Evolutionary conservation across 2,888 invertebrate species (phyloP).

Genomic region (Dicroscelio sp.): DNA sequence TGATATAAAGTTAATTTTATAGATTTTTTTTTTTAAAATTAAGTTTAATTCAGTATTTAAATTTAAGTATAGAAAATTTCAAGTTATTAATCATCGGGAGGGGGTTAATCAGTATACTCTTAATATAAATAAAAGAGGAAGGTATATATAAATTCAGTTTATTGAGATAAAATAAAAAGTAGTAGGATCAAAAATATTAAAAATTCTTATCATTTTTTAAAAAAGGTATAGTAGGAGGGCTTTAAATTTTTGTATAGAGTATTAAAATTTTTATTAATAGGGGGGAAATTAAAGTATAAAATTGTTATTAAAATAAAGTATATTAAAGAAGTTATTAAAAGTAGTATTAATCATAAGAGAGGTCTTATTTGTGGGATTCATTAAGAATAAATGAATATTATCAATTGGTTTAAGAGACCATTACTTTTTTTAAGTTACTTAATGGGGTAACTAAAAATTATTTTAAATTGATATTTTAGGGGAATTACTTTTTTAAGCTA

Average conservation of each 20-base stretch:
- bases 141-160: constrained; percentile 92
- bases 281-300: not conserved
- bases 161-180: constrained; percentile 92
- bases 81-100: constrained; percentile 87
- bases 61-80: constrained; percentile 71
- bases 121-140: not conserved
- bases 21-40: constrained; percentile 91
- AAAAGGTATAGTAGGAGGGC: no score
- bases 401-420: no score
- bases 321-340: not conserved
- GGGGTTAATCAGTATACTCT: constrained; percentile 49
- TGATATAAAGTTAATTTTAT: constrained; percentile 92
- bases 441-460: no score
- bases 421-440: no score
- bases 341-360: constrained; percentile 14
- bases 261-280: constrained; percentile 40
- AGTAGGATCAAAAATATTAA: constrained; percentile 94
- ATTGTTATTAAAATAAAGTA: constrained; percentile 1
- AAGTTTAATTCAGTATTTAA: constrained; percentile 91
- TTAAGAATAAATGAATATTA: no score
- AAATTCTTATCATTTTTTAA: constrained; percentile 93
- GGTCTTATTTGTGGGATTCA: constrained; percentile 88
- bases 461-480: no score
- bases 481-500: no score
- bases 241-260: constrained; percentile 92